Percentiles rank a stretch among this genome's conserved stretches.
These are phyloP conservation scores for Microctonus aethiopoides DNA, from an alignment of 2,888 invertebrate genomes.

Conservation along the genomic window DNA sequence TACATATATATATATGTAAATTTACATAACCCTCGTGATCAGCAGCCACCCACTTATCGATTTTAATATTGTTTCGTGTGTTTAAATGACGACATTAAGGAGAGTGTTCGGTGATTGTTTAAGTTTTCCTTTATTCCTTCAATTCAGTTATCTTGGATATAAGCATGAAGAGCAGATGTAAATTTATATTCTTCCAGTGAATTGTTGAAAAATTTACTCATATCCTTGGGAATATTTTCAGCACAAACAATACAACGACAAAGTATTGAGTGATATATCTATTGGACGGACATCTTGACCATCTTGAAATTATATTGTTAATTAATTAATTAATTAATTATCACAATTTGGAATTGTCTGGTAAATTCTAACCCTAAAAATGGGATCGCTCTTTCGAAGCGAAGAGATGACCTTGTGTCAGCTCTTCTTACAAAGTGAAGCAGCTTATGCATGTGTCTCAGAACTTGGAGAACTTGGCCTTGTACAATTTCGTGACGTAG, in stretches of 20 bases:
- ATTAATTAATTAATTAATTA: too few relatives aligned
- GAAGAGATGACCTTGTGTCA: constrained; percentile 99
- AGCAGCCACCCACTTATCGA: neutral
- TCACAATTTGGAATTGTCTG: too few relatives aligned
- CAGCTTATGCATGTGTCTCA: constrained; percentile 97
- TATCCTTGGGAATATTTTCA: neutral
- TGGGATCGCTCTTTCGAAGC: constrained; percentile 95
- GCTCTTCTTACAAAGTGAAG: constrained; percentile 97
- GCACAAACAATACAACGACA: neutral
- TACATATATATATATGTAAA: neutral
- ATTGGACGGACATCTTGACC: neutral
- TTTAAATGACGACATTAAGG: neutral
- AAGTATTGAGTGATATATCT: neutral
- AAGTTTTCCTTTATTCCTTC: neutral
- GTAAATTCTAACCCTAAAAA: constrained; percentile 64
- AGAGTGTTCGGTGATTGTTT: neutral
- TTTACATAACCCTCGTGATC: neutral
- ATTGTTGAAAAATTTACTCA: neutral
- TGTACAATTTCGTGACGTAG: constrained; percentile 95
- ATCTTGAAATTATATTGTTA: neutral
- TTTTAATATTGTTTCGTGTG: neutral
- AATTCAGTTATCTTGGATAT: neutral
- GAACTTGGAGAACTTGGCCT: constrained; percentile 97
- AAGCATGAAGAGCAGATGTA: neutral
- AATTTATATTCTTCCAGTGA: neutral